Base-by-base conservation (phyloP, 2,113 vertebrate genomes). In the Chaetops frenatus region DNA sequence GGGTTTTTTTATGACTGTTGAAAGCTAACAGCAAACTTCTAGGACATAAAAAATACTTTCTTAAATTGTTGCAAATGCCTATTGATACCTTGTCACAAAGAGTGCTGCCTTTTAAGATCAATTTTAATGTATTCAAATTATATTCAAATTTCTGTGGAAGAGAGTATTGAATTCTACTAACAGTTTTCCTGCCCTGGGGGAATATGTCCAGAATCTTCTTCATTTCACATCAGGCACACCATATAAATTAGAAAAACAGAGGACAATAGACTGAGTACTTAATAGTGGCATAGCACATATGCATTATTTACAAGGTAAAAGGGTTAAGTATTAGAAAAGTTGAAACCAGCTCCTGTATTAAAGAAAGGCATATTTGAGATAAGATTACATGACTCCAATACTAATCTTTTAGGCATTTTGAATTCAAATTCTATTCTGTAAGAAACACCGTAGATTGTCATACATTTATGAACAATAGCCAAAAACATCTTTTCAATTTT, bases 261-360 rank as follows among this genome's bases (percentile, higher is more conserved):
- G 88, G 78, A 90, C 47, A 88, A 94, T n/a, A 73, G 58, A 70
- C 64, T 90, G 90, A 93, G 93, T 90, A 86, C 47, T 83, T 78
- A 90, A 71, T 40, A 87, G 48, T 22, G 11, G 50, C 29, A 89
- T 24, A 91, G 60, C 24, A 54, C 22, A 70, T 67, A 90, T 90
- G 56, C 71, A 88, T 97, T 96, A 96, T 95, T 95, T 95, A 95
- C 78, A 56, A 91, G 87, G 71, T 33, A 93, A 74, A 90, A 80
- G 24, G 35, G 60, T 87, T 77, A 90, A 85, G 54, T 54, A 77
- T 66, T 82, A 69, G 13, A 66, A 71, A 88, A 90, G 66, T 53
- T 95, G 62, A 93, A 95, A 73, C 5, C 35, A 94, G 33, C 24
- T 83, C 27, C n/a, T 9, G 11, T 62, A 47, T 71, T 81, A 88